These are phyloP conservation scores for Micromussa lordhowensis DNA, from an alignment of 92 coral and sea anemone species.

Conservation along the genomic window DNA sequence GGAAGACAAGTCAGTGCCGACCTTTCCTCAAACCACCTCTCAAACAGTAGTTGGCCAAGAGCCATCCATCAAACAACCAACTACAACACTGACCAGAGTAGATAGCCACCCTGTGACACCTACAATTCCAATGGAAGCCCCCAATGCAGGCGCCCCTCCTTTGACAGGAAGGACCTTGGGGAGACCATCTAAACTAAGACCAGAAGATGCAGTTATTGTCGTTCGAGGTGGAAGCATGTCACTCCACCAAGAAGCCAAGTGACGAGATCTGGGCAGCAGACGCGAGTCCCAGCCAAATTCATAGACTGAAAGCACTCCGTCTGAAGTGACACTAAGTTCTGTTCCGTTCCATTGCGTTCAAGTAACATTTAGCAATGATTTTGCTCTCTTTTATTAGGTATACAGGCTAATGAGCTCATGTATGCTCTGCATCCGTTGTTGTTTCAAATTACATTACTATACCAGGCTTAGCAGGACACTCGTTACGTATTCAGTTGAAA, in stretches of 20 bases:
- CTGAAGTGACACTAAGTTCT: conserved; percentile 1
- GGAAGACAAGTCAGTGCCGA: neutral
- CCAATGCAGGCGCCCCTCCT: neutral
- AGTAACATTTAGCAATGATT: conserved; percentile 15
- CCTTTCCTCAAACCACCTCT: conserved; percentile 5
- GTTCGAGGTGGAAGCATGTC: no score
- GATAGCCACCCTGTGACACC: no score
- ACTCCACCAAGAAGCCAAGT: no score
- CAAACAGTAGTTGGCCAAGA: conserved; percentile 3
- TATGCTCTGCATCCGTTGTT: neutral
- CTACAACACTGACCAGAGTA: conserved; percentile 31
- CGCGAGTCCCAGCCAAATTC: conserved; percentile 12
- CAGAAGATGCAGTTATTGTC: conserved; percentile 26
- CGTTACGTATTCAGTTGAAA: no score
- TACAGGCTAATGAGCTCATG: no score
- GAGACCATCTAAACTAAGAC: neutral
- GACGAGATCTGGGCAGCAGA: no score
- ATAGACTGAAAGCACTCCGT: neutral
- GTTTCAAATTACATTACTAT: conserved; percentile 6
- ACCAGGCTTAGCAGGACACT: neutral
- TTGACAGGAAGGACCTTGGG: no score
- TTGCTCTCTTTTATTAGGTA: neutral
- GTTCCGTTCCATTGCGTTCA: neutral
- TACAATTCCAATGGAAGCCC: conserved; percentile 1
- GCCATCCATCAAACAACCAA: neutral